These are phyloP conservation scores for Triops longicaudatus DNA, from an alignment of 1,140 invertebrate species.

Conservation along the genomic window DNA sequence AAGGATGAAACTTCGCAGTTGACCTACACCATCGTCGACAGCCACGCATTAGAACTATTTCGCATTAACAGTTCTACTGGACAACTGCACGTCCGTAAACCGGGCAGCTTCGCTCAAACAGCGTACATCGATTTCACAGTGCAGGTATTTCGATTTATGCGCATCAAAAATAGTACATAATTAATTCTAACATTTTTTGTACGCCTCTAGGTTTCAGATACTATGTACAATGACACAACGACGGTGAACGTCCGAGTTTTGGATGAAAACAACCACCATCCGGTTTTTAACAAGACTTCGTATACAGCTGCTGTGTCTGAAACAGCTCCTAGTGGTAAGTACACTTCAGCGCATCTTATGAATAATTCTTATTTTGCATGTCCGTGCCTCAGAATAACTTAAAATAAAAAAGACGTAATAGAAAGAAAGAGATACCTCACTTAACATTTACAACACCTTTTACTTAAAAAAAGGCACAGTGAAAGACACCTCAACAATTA, in stretches of 20 bases:
- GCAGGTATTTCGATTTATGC: background rate
- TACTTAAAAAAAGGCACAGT: no score
- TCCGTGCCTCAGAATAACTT: no score
- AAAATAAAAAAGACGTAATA: no score
- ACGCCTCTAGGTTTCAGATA: constrained; percentile 60
- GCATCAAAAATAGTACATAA: background rate
- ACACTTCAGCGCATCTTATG: background rate
- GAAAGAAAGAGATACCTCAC: no score
- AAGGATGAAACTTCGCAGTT: constrained; percentile 70
- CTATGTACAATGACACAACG: constrained; percentile 57
- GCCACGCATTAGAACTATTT: constrained; percentile 55
- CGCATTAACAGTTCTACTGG: constrained; percentile 57
- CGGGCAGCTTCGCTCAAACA: constrained; percentile 49
- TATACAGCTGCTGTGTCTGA: constrained; percentile 66
- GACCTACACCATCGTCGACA: constrained; percentile 60
- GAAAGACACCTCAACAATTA: no score
- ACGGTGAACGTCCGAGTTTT: constrained; percentile 63
- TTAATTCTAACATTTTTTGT: constrained; percentile 16
- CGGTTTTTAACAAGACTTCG: constrained; percentile 60
- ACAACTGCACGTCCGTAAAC: constrained; percentile 56
- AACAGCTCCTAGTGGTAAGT: constrained; percentile 58
- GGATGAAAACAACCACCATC: constrained; percentile 80
- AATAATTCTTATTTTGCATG: background rate
- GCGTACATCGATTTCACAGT: constrained; percentile 42
- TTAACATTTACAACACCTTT: no score